These are phyloP conservation scores for Chromis chromis DNA, from an alignment of 2,797 vertebrate species.

Conservation along the genomic window DNA sequence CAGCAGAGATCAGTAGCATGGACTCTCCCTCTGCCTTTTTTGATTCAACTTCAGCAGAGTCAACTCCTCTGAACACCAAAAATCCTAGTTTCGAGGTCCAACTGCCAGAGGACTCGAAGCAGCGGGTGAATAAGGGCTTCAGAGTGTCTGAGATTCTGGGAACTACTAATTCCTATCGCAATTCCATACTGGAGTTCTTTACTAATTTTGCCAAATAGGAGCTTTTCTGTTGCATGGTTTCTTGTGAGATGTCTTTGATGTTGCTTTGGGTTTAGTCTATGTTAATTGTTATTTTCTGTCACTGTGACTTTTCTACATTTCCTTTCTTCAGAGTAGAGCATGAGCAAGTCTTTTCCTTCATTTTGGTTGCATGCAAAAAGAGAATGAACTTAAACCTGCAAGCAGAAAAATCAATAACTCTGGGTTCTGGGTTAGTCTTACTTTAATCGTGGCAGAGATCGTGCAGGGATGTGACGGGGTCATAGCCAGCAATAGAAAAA, in stretches of 20 bases:
- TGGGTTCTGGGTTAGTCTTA: constrained; percentile 51
- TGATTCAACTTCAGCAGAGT: constrained; percentile 84
- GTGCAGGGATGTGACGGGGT: constrained; percentile 35
- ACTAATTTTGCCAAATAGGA: constrained; percentile 82
- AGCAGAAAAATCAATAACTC: constrained; percentile 47
- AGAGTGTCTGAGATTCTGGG: constrained; percentile 88
- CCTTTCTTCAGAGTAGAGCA: constrained; percentile 55
- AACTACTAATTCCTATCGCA: constrained; percentile 76
- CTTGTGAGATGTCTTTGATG: constrained; percentile 46
- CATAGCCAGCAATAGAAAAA: constrained; percentile 47
- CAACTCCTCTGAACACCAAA: constrained; percentile 87
- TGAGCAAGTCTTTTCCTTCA: constrained; percentile 45
- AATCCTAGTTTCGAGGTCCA: constrained; percentile 88
- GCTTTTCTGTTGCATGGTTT: constrained; percentile 43
- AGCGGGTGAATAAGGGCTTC: constrained; percentile 87
- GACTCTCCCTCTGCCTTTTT: constrained; percentile 87
- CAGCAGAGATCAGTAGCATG: constrained; percentile 88
- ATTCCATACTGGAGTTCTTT: constrained; percentile 81
- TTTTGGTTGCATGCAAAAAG: constrained; percentile 67
- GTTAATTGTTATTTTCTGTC: constrained; percentile 39
- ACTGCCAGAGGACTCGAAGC: constrained; percentile 89
- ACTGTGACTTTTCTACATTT: constrained; percentile 56
- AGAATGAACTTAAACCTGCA: constrained; percentile 63
- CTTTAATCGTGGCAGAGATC: constrained; percentile 45
- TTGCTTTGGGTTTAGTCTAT: constrained; percentile 58